phyloP scores from a whole-genome alignment of 92 coral and sea anemone genomes.

The Hydrozoanthus gracilis region DNA sequence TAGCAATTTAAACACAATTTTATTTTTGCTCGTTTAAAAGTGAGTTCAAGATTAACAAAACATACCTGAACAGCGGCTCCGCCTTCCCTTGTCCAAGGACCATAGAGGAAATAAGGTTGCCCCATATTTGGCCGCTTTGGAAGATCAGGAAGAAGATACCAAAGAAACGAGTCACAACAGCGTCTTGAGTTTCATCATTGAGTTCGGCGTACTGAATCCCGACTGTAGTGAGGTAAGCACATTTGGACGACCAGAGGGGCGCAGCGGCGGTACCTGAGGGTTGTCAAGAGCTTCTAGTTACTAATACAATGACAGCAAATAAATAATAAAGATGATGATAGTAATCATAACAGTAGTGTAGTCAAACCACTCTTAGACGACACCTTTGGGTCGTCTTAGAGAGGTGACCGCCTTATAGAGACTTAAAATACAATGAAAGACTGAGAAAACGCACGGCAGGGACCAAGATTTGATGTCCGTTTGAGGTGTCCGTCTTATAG shows the following conservation, averaged over 20 bases:
- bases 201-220: constrained; percentile 75
- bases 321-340: background rate
- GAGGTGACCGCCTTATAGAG: too few species aligned
- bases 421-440: too few species aligned
- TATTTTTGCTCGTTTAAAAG: too few species aligned
- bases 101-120: constrained; percentile 78
- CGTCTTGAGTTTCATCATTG: constrained; percentile 65
- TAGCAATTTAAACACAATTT: background rate
- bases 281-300: background rate
- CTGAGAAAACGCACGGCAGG: too few species aligned
- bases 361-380: too few species aligned
- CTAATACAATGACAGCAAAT: background rate
- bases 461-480: too few species aligned
- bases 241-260: constrained; percentile 85
- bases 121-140: constrained; percentile 85
- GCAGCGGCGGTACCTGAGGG: constrained; percentile 80
- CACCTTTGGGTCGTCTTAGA: too few species aligned
- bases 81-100: constrained; percentile 66
- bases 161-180: constrained; percentile 79
- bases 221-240: constrained; percentile 83
- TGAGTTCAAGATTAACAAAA: background rate
- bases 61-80: constrained; percentile 50
- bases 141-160: constrained; percentile 77
- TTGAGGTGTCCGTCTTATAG: too few species aligned
- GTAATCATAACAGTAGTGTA: too few species aligned